These are phyloP conservation scores for Tribolium freemani DNA, from an alignment of 2,888 invertebrate species.

Conservation along the genomic window DNA sequence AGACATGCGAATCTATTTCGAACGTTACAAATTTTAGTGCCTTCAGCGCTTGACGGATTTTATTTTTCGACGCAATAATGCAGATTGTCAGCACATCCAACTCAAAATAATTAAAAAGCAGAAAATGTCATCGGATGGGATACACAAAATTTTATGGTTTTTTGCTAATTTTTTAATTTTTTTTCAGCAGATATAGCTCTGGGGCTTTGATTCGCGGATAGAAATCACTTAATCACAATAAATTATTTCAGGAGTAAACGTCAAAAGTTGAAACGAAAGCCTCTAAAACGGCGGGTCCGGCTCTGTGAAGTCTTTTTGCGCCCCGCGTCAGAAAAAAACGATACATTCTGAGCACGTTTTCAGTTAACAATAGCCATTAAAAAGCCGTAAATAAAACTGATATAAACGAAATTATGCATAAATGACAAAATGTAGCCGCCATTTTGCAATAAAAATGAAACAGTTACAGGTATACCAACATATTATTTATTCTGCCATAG, in stretches of 20 bases:
- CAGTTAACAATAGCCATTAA: conserved; percentile 56
- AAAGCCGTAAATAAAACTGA: conserved; percentile 55
- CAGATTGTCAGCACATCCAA: background rate
- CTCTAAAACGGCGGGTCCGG: background rate
- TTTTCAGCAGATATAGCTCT: too few relatives aligned
- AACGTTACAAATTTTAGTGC: conserved; percentile 33
- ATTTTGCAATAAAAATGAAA: conserved; percentile 60
- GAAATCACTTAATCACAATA: too few relatives aligned
- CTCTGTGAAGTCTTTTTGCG: conserved; percentile 17
- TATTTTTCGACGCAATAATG: background rate
- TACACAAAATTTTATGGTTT: too few relatives aligned
- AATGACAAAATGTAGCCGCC: conserved; percentile 60
- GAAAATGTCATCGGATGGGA: too few relatives aligned
- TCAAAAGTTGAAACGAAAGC: background rate
- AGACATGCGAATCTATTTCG: conserved; percentile 28
- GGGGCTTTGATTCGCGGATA: too few relatives aligned
- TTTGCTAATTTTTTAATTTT: too few relatives aligned
- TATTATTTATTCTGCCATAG: conserved; percentile 64
- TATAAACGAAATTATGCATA: conserved; percentile 58
- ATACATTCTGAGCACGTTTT: conserved; percentile 54
- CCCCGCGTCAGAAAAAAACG: conserved; percentile 39
- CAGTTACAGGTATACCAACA: conserved; percentile 59
- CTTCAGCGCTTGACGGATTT: background rate
- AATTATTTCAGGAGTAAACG: background rate
- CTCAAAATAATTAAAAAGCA: background rate